A percentile compares a stretch with the other conserved stretches of the same genome.
Conservation (phyloP, 1,140 invertebrate species). For the Drosophila lowei region DNA sequence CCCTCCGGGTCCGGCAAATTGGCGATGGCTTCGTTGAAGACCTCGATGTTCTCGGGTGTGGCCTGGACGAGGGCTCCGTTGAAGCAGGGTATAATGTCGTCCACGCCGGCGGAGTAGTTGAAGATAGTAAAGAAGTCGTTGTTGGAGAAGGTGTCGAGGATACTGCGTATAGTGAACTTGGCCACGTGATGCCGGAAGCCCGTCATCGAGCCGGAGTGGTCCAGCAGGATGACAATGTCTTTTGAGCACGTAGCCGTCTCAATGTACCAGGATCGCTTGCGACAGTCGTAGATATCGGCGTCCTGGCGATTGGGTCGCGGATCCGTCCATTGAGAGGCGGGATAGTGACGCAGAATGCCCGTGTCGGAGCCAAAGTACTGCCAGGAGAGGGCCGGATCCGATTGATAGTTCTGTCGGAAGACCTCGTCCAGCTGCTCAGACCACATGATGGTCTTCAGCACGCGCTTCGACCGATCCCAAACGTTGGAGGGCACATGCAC, state of each 20-base stretch:
- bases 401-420: slow-evolving; percentile 93
- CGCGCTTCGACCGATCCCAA: slow-evolving; percentile 88
- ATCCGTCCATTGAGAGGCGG: slow-evolving; percentile 86
- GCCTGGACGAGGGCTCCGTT: slow-evolving; percentile 93
- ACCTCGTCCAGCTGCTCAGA: slow-evolving; percentile 92
- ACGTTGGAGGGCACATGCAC: slow-evolving; percentile 98
- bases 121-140: slow-evolving; percentile 99
- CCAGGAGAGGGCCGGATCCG: slow-evolving; percentile 95
- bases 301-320: slow-evolving; percentile 81
- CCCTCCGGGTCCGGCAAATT: slow-evolving; percentile 87
- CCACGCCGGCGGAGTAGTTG: slow-evolving; percentile 87
- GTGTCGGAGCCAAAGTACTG: slow-evolving; percentile 97
- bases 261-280: slow-evolving; percentile 96
- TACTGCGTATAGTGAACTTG: slow-evolving; percentile 89
- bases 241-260: slow-evolving; percentile 98
- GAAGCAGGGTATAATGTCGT: slow-evolving; percentile 91
- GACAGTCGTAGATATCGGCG: slow-evolving; percentile 92
- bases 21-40: slow-evolving; percentile 89
- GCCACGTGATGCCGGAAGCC: slow-evolving; percentile 89
- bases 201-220: slow-evolving; percentile 98
- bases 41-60: slow-evolving; percentile 93
- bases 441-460: slow-evolving; percentile 92
- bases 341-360: slow-evolving; percentile 96
- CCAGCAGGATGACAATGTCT: slow-evolving; percentile 97
- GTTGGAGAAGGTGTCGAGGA: slow-evolving; percentile 97